Evolutionary conservation across 2,797 vertebrate genomes (phyloP).

Genomic region (Pyrocephalus nanus): DNA sequence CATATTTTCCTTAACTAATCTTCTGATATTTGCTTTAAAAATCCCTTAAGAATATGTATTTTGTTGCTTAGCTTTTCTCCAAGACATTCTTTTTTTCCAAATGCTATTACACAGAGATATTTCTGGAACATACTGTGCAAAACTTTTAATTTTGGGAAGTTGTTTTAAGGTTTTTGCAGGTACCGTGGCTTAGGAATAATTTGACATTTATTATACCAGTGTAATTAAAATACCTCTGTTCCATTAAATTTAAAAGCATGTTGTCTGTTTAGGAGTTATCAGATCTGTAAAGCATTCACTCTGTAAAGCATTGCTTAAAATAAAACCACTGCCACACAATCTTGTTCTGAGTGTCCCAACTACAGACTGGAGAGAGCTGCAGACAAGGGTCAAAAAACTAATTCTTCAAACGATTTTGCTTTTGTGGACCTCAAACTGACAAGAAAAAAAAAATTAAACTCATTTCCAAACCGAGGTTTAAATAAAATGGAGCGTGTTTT

Average conservation of each 20-base stretch:
- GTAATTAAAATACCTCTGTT: neutral
- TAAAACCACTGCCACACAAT: neutral
- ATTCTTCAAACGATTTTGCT: neutral
- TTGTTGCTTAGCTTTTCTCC: neutral
- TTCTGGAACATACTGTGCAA: conserved; percentile 7
- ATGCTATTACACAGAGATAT: neutral
- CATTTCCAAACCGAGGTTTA: neutral
- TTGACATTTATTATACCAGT: neutral
- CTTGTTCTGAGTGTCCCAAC: neutral
- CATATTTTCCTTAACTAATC: neutral
- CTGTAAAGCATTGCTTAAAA: neutral
- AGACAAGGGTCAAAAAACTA: neutral
- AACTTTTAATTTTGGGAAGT: neutral
- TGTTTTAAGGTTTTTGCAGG: neutral
- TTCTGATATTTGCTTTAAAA: neutral
- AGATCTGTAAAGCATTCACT: fast-evolving
- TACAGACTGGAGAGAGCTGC: neutral
- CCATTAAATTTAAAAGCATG: neutral
- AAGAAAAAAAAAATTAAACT: too few species aligned
- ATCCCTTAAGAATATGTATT: neutral
- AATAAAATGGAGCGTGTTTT: neutral
- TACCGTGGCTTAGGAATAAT: neutral
- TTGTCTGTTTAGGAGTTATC: neutral
- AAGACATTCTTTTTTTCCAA: too few species aligned
- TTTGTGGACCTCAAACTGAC: neutral